These are phyloP conservation scores for Nymphicus hollandicus DNA, from an alignment of 2,113 vertebrate genomes.

Conservation along the genomic window DNA sequence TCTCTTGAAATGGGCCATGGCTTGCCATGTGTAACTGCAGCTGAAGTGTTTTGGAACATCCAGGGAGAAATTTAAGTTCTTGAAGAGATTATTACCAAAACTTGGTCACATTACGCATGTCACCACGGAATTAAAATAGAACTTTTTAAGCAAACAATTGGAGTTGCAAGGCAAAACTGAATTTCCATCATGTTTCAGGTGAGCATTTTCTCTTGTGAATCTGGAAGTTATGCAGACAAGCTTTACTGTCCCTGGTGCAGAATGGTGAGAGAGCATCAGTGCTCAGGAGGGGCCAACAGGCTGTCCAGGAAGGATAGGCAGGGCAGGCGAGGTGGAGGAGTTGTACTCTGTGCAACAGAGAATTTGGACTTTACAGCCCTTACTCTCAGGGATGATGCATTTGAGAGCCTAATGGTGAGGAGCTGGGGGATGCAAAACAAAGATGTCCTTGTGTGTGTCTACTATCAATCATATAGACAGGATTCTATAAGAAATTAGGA, in stretches of 20 bases:
- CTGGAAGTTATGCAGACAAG: neutral
- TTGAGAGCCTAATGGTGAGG: neutral
- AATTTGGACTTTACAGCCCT: neutral
- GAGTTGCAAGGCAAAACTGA: neutral
- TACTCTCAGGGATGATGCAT: neutral
- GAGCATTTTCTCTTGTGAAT: neutral
- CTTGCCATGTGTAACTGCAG: neutral
- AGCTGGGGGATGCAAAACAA: neutral
- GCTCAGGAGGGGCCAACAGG: neutral
- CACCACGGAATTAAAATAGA: neutral
- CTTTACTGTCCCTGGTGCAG: neutral
- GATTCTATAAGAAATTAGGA: neutral
- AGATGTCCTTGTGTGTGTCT: neutral
- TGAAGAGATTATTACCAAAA: neutral
- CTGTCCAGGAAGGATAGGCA: neutral
- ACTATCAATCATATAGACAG: neutral
- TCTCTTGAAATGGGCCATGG: neutral
- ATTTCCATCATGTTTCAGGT: neutral
- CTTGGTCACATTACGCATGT: neutral
- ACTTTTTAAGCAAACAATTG: neutral
- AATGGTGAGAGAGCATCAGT: neutral
- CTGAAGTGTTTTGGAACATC: neutral
- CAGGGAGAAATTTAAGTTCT: neutral
- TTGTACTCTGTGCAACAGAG: rapidly evolving
- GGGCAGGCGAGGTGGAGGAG: neutral